Evolutionary conservation across 2,113 vertebrate genomes (phyloP).

Genomic region (Ascaphus truei): DNA sequence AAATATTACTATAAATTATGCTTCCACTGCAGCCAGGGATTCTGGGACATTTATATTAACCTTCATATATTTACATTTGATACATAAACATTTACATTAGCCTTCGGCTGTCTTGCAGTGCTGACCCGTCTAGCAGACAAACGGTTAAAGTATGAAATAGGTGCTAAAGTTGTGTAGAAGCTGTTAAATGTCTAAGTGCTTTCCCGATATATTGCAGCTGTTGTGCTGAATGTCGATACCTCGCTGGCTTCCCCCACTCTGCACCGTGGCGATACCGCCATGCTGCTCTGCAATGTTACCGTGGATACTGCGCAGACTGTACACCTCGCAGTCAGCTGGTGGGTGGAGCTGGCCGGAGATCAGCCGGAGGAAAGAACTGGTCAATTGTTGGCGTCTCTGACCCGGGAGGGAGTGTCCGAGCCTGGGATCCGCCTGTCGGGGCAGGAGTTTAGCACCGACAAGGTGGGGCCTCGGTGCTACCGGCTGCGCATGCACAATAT

Average conservation of each 20-base stretch:
- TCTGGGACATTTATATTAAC: too few relatives aligned
- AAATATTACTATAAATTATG: too few relatives aligned
- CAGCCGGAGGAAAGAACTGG: constrained; percentile 39
- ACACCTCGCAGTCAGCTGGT: constrained; percentile 71
- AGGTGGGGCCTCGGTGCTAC: constrained; percentile 61
- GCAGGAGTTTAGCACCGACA: constrained; percentile 71
- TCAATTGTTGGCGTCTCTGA: constrained; percentile 52
- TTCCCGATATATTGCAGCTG: constrained; percentile 60
- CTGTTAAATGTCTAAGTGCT: too few relatives aligned
- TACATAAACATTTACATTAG: too few relatives aligned
- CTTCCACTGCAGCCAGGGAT: too few relatives aligned
- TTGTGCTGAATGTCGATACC: constrained; percentile 58
- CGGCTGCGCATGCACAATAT: constrained; percentile 72
- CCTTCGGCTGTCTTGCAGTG: too few relatives aligned
- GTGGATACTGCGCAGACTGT: constrained; percentile 59
- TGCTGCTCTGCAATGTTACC: constrained; percentile 73
- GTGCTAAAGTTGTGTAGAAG: too few relatives aligned
- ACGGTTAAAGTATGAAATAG: too few relatives aligned
- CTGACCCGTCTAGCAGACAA: too few relatives aligned
- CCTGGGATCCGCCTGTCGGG: constrained; percentile 38
- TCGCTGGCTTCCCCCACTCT: constrained; percentile 63
- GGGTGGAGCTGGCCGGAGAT: constrained; percentile 41
- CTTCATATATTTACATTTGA: too few relatives aligned
- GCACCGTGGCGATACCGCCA: constrained; percentile 71
- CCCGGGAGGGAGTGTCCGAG: constrained; percentile 62